These are phyloP conservation scores for Neomorphus geoffroyi DNA, from an alignment of 2,797 vertebrate genomes.

Conservation along the genomic window DNA sequence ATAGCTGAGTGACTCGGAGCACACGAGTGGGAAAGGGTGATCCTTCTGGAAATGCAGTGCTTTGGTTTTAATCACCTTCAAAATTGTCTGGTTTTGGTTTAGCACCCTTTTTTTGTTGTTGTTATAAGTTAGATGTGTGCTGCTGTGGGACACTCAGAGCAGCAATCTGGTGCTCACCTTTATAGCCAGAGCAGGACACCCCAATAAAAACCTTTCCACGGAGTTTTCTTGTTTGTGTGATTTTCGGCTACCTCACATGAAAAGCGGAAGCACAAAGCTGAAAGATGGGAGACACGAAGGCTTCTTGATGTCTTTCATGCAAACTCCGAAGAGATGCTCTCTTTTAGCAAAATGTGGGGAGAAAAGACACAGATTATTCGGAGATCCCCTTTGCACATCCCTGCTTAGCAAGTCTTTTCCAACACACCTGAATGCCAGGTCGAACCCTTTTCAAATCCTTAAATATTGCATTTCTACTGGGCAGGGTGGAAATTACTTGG, in stretches of 20 bases:
- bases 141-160: not conserved
- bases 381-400: not conserved
- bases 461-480: not conserved
- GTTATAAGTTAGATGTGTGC: not conserved
- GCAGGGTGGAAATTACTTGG: not conserved
- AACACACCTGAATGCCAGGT: not conserved
- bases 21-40: not conserved
- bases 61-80: not conserved
- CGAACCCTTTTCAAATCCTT: not conserved
- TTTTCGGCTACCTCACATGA: not conserved
- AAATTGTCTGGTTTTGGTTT: not conserved
- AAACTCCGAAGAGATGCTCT: fast-evolving
- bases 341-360: not conserved
- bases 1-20: not conserved
- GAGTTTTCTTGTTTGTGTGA: not conserved
- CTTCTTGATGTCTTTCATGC: not conserved
- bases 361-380: not conserved
- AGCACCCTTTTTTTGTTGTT: not conserved
- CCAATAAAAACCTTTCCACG: not conserved
- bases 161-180: not conserved
- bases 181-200: not conserved
- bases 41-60: not conserved
- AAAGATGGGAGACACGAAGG: not conserved
- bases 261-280: not conserved
- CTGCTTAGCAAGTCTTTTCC: not conserved